phyloP scores from a whole-genome alignment of 2,113 vertebrate genomes.

The Alligator mississippiensis region DNA sequence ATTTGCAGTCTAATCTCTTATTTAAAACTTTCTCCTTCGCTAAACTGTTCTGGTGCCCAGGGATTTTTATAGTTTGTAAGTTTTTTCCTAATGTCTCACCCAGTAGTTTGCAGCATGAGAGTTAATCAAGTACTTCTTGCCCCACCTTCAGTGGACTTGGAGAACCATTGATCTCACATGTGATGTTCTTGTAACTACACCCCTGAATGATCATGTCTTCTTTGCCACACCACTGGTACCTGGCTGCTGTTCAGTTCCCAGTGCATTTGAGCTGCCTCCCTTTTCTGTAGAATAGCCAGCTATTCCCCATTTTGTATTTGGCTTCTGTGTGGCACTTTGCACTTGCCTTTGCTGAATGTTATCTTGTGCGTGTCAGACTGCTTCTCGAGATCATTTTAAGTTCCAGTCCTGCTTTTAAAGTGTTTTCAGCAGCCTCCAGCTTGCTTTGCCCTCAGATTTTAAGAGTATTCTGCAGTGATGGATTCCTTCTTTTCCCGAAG shows the following conservation, averaged over 20 bases:
- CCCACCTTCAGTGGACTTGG: too few relatives aligned
- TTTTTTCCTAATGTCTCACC: too few relatives aligned
- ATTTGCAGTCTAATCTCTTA: too few relatives aligned
- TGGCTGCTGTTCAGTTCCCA: neutral
- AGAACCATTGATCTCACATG: too few relatives aligned
- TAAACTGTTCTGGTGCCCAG: too few relatives aligned
- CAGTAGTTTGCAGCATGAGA: too few relatives aligned
- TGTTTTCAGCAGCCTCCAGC: neutral
- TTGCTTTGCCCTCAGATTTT: accelerated
- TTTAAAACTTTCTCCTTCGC: too few relatives aligned
- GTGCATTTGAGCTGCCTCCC: neutral
- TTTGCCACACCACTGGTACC: neutral
- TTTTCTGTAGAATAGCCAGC: neutral
- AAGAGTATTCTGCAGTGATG: neutral
- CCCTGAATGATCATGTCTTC: neutral
- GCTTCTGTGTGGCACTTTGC: neutral
- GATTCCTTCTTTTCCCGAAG: neutral
- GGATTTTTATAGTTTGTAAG: too few relatives aligned
- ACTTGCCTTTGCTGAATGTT: slow-evolving; percentile 45
- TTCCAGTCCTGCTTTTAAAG: neutral
- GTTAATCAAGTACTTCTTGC: too few relatives aligned
- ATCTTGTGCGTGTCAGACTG: slow-evolving; percentile 10
- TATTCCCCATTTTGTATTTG: slow-evolving; percentile 11
- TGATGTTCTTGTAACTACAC: neutral
- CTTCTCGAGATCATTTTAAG: accelerated